Base-by-base conservation (phyloP, 2,888 invertebrate species). In the Laothoe populi region DNA sequence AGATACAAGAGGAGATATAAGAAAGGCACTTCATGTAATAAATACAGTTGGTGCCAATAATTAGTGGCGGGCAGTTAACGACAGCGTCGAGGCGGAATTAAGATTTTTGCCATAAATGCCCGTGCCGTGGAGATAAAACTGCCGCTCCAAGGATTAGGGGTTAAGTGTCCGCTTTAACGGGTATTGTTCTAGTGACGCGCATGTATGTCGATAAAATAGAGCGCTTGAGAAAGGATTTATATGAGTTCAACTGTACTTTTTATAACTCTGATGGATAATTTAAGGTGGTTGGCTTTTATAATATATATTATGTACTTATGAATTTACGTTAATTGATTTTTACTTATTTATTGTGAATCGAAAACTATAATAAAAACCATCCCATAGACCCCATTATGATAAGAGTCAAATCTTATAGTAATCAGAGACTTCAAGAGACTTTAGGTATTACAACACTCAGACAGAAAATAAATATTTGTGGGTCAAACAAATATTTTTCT, bases 51-150 rank as follows among this genome's bases (percentile, higher is more conserved):
- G 80, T 80, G 83, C 78, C 83, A 82, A 90, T 92, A 92, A 92
- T 92, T 92, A 92, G 89, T 79, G 83, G 74, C 82, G 87, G 88
- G 88, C 92, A 90, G 90, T 92, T 92, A 92, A 90, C 87, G 87
- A 80, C 92, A 90, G 88, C 77, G 79, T 77, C 76, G 76, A 70
- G 82, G 74, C 75, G 82, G 87, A 89, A 92, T 92, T 92, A 92
- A 92, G 92, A 92, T 91, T 92, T 92, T 92, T 90, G 89, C 91
- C 85, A 88, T 92, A 92, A 92, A 92, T 86, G 90, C 88, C 75
- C 82, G 80, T 31, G 64, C 71, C 66, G 71, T 65, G 70, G 77
- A 84, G 84, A 87, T 86, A 84, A 86, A 90, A 90, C 86, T 90
- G 88, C 89, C 84, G 78, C 77, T 74, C 77, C 77, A 75, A 84